phyloP scores from a whole-genome alignment of 2,797 vertebrate genomes.

The Phalanger gymnotis region DNA sequence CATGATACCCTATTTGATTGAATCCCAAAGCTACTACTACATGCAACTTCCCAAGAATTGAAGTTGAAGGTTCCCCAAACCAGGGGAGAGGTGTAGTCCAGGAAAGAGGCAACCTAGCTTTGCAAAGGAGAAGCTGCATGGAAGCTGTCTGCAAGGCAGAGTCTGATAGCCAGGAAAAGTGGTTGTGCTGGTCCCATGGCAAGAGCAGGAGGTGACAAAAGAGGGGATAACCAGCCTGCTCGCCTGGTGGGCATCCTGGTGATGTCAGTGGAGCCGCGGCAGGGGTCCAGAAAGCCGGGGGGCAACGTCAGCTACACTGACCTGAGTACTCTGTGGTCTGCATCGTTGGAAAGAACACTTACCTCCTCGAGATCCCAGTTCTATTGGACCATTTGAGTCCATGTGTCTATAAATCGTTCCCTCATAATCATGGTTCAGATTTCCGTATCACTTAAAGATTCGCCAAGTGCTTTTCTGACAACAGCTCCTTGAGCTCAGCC shows the following conservation, averaged over 20 bases:
- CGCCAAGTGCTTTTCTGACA: not conserved
- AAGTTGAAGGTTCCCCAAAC: not conserved
- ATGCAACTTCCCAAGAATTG: not conserved
- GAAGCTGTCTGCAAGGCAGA: not conserved
- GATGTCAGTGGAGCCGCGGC: not conserved
- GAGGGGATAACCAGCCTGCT: not conserved
- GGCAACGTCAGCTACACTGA: not conserved
- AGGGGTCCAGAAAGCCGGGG: not conserved
- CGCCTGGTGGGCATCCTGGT: not conserved
- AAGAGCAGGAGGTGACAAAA: not conserved
- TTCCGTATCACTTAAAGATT: not conserved
- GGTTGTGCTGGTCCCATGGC: not conserved
- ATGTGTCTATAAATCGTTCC: not conserved
- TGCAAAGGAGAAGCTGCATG: not conserved
- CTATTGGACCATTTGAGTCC: not conserved
- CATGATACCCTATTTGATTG: not conserved
- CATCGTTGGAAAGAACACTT: not conserved
- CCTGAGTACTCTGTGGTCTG: not conserved
- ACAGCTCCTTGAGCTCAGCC: not conserved
- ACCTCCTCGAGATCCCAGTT: not conserved
- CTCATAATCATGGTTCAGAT: not conserved
- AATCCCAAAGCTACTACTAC: not conserved
- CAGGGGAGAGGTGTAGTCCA: not conserved
- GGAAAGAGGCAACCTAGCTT: not conserved
- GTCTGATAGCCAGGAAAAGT: not conserved